These are phyloP conservation scores for Apostichopus parvimensis DNA, from an alignment of 35 echinoderm and acorn worm species.

Conservation along the genomic window DNA sequence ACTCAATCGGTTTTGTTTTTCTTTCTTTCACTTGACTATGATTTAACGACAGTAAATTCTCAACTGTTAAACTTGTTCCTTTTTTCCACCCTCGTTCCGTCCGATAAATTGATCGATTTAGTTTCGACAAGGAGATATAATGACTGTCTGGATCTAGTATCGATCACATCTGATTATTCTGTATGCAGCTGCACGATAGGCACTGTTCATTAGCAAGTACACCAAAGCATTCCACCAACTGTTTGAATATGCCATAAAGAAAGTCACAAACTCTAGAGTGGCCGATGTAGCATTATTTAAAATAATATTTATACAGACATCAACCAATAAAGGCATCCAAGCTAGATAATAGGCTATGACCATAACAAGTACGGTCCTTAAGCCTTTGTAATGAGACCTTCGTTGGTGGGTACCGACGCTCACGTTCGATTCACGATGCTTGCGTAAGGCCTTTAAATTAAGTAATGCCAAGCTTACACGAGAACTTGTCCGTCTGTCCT, in stretches of 20 bases:
- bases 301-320: slow-evolving; percentile 27
- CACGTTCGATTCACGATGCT: slow-evolving; percentile 34
- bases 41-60: too few species aligned
- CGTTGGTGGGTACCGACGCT: slow-evolving; percentile 33
- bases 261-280: slow-evolving; percentile 23
- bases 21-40: too few species aligned
- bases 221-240: slow-evolving; percentile 61
- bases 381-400: slow-evolving; percentile 45
- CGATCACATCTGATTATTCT: slow-evolving; percentile 38
- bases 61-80: too few species aligned
- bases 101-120: too few species aligned
- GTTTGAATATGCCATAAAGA: slow-evolving; percentile 55
- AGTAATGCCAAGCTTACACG: slow-evolving; percentile 18
- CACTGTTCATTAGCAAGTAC: slow-evolving; percentile 35
- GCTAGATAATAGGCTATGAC: slow-evolving; percentile 44
- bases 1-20: too few species aligned
- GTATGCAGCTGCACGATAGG: slow-evolving; percentile 29
- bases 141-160: background rate
- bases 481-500: slow-evolving; percentile 13
- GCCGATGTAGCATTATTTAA: slow-evolving; percentile 21
- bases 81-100: too few species aligned
- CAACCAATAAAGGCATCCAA: slow-evolving; percentile 48
- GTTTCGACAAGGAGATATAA: too few species aligned
- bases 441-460: slow-evolving; percentile 21
- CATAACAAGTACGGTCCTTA: slow-evolving; percentile 44